phyloP scores from a whole-genome alignment of 2,113 vertebrate species.

The Labrus mixtus region DNA sequence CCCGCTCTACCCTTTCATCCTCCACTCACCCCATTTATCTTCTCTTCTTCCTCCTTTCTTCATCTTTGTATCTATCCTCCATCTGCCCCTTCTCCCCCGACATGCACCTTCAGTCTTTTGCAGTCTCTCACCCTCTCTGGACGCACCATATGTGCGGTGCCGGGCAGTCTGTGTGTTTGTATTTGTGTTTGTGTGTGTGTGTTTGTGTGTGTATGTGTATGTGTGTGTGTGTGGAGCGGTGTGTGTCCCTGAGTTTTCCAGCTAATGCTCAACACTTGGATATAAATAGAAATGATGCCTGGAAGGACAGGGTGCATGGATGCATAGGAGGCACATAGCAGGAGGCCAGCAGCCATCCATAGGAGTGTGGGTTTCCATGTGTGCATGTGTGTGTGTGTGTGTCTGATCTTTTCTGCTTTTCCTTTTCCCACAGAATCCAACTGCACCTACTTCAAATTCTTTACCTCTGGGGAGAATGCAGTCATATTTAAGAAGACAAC shows the following conservation, averaged over 20 bases:
- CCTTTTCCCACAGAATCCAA: constrained; percentile 86
- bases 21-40: constrained; percentile 15
- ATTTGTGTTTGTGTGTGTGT: constrained; percentile 18
- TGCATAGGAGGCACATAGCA: constrained; percentile 69
- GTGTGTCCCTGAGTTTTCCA: constrained; percentile 38
- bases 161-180: constrained; percentile 34
- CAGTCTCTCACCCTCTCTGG: constrained; percentile 64
- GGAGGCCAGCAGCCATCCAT: constrained; percentile 60
- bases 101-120: constrained; percentile 42
- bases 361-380: constrained; percentile 31
- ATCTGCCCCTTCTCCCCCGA: constrained; percentile 43
- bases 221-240: too few species aligned
- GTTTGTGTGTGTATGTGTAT: too few species aligned
- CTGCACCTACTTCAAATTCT: constrained; percentile 94
- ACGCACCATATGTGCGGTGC: constrained; percentile 67
- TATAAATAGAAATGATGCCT: constrained; percentile 79
- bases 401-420: constrained; percentile 29
- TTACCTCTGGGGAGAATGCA: constrained; percentile 91
- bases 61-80: constrained; percentile 30
- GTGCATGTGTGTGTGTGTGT: constrained; percentile 11
- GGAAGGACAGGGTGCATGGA: constrained; percentile 73
- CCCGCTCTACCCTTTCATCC: constrained; percentile 20
- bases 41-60: neutral
- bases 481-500: constrained; percentile 90
- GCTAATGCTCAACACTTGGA: constrained; percentile 63